These are phyloP conservation scores for Macropus fuliginosus DNA, from an alignment of 2,797 vertebrate genomes.

Conservation along the genomic window DNA sequence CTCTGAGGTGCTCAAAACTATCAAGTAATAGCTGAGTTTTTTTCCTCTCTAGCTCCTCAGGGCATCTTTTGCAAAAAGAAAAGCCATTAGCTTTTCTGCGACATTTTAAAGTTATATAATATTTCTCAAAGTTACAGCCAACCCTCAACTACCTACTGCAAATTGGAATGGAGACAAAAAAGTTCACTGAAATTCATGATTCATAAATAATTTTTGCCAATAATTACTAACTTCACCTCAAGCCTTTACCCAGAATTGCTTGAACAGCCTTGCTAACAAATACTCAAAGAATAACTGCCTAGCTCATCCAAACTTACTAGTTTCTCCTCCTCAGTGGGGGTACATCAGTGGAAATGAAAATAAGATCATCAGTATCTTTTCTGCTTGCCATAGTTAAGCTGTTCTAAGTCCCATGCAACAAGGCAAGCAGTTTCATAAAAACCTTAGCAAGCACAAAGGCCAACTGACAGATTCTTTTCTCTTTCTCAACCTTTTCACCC, in stretches of 20 bases:
- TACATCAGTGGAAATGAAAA: background rate
- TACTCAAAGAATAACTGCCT: constrained; percentile 29
- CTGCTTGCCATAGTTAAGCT: background rate
- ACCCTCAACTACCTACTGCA: constrained; percentile 31
- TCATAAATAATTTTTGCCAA: constrained; percentile 29
- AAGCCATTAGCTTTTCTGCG: constrained; percentile 1
- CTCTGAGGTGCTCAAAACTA: background rate
- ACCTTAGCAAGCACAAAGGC: constrained; percentile 18
- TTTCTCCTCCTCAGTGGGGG: background rate
- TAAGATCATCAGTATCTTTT: background rate
- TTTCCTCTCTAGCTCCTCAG: constrained; percentile 46
- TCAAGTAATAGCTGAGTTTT: background rate
- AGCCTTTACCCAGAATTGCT: constrained; percentile 33
- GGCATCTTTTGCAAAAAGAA: constrained; percentile 49
- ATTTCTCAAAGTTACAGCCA: constrained; percentile 41
- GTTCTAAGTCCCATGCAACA: background rate
- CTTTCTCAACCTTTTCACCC: background rate
- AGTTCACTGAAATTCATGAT: constrained; percentile 32
- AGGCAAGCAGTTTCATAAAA: constrained; percentile 30
- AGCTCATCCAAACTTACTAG: constrained; percentile 30
- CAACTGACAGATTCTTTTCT: constrained; percentile 15
- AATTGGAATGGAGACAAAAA: constrained; percentile 14
- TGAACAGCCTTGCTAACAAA: background rate
- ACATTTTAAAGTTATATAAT: background rate
- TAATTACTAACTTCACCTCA: constrained; percentile 22